These are phyloP conservation scores for Tenthredo distinguenda DNA, from an alignment of 2,888 invertebrate species.

Conservation along the genomic window DNA sequence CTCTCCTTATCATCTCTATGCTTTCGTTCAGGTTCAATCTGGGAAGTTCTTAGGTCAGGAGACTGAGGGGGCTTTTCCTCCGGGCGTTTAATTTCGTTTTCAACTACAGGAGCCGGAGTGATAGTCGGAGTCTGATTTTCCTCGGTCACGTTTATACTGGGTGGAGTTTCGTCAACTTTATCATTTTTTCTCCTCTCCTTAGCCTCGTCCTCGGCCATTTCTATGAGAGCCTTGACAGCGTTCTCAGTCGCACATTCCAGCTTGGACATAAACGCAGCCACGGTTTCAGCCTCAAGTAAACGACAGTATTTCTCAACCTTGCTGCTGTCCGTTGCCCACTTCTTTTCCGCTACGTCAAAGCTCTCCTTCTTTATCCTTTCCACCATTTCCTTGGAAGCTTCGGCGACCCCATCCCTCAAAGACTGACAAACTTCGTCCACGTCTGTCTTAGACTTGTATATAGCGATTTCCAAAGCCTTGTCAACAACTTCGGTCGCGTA, in stretches of 20 bases:
- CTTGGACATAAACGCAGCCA: slow-evolving; percentile 71
- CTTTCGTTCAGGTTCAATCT: slow-evolving; percentile 52
- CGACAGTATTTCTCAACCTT: slow-evolving; percentile 68
- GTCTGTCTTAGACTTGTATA: slow-evolving; percentile 76
- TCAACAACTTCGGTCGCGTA: slow-evolving; percentile 76
- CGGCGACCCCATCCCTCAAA: slow-evolving; percentile 70
- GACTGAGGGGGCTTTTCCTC: slow-evolving; percentile 66
- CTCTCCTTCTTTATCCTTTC: slow-evolving; percentile 73
- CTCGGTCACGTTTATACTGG: neutral
- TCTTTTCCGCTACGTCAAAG: slow-evolving; percentile 68
- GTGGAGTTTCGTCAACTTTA: slow-evolving; percentile 32
- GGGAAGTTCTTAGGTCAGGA: slow-evolving; percentile 46
- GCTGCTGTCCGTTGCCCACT: slow-evolving; percentile 63
- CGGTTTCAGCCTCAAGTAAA: slow-evolving; percentile 70
- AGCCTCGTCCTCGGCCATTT: slow-evolving; percentile 76
- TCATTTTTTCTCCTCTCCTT: slow-evolving; percentile 67
- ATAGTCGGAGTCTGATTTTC: slow-evolving; percentile 48
- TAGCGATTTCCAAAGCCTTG: slow-evolving; percentile 75
- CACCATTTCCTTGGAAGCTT: slow-evolving; percentile 73
- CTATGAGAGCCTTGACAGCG: slow-evolving; percentile 75
- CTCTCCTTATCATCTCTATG: slow-evolving; percentile 49
- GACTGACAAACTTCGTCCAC: slow-evolving; percentile 76
- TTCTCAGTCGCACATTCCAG: slow-evolving; percentile 75
- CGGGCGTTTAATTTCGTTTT: slow-evolving; percentile 57
- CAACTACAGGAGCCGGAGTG: slow-evolving; percentile 1